Base-by-base conservation (phyloP, 1,140 invertebrate genomes). In the Neuroterus valhalla region DNA sequence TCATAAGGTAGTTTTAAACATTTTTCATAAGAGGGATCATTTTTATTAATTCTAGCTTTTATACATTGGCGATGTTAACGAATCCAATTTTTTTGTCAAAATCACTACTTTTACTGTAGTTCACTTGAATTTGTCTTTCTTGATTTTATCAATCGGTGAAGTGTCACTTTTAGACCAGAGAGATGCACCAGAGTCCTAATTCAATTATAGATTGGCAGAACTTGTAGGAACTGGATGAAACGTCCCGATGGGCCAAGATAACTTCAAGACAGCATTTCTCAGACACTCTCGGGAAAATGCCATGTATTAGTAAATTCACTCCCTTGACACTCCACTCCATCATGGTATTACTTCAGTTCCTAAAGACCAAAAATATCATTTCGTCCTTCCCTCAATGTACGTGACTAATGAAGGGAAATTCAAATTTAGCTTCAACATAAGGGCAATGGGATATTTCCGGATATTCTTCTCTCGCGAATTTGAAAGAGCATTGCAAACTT, bases 191-290 rank as follows among this genome's bases (percentile, higher is more conserved):
- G 55, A 62, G 23, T 31, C 55, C 10, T 62, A 80, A 82, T 80
- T 82, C 75, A 82, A 82, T 82, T 82, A 78, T 80, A 80, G 78
- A 80, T 75, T 78, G 76, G 75, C 74, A 76, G 79, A 78, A 82
- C 72, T 80, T 74, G 77, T 76, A 62, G 55, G n/a, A 50, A 62
- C 55, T 62, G 31, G 55, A n/a, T 62, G 77, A 43, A 38, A 66
- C 21, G 71, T 80, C 78, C 75, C 81, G 72, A n/a, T 72, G 78
- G 78, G 42, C 75, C 76, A 71, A 71, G 42, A 66, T 11, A 75
- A 75, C 80, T 82, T 72, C 75, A 78, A 79, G 75, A 78, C 80
- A 78, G 74, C 73, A 76, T 78, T 82, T 78, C 31, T 77, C 75
- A 23, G 72, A 52, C 68, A 76, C 76, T 67, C 76, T 50, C 0